A percentile compares a stretch with the other conserved stretches of the same genome.
Evolutionary conservation across 35 echinoderm and acorn worm genomes (phyloP).

Genomic region (Chiridota heheva): DNA sequence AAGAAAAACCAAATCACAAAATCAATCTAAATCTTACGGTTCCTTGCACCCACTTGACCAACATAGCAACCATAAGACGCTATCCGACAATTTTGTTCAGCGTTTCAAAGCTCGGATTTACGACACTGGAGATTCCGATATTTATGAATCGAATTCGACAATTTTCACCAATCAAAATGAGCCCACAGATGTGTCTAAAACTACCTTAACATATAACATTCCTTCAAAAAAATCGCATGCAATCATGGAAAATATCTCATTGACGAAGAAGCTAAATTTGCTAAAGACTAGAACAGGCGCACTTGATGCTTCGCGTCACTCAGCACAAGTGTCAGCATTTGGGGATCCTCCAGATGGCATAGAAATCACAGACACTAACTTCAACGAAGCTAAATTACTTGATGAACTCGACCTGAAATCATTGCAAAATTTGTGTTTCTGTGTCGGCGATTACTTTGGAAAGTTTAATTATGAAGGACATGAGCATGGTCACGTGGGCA

Average conservation of each 20-base stretch:
- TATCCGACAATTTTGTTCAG: too few species aligned
- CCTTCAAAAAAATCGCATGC: neutral
- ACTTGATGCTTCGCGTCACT: neutral
- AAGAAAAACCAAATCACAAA: too few species aligned
- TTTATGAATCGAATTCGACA: too few species aligned
- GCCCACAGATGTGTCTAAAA: too few species aligned
- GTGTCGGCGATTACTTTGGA: slow-evolving; percentile 77
- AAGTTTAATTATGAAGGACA: slow-evolving; percentile 64
- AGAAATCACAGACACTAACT: neutral
- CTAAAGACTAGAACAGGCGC: neutral
- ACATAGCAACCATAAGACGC: too few species aligned
- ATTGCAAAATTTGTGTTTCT: slow-evolving; percentile 40
- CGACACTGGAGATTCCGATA: too few species aligned
- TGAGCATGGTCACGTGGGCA: slow-evolving; percentile 57
- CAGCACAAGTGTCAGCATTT: neutral
- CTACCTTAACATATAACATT: too few species aligned
- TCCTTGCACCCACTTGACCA: too few species aligned
- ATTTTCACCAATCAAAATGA: too few species aligned
- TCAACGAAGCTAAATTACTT: slow-evolving; percentile 8
- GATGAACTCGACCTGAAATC: slow-evolving; percentile 9
- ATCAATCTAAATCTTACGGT: too few species aligned
- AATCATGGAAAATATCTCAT: neutral
- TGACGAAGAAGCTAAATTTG: neutral
- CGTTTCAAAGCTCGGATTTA: too few species aligned
- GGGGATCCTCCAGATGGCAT: neutral